Evolutionary conservation across 1,140 invertebrate genomes (phyloP).

Genomic region (Rhagoletis zephyria): DNA sequence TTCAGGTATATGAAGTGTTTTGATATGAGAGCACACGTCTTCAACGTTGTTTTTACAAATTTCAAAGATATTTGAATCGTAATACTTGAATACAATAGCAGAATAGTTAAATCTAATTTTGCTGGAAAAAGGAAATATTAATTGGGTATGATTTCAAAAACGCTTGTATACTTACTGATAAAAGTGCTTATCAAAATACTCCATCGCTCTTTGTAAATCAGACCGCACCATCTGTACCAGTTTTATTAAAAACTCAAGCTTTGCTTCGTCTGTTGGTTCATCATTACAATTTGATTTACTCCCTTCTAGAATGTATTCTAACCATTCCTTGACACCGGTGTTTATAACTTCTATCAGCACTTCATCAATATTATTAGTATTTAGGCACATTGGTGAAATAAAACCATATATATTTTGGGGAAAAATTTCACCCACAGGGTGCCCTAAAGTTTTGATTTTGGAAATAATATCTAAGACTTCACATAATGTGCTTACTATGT

Average conservation of each 20-base stretch:
- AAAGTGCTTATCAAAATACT: slow-evolving; percentile 88
- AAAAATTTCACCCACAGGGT: slow-evolving; percentile 80
- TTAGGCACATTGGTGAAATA: slow-evolving; percentile 75
- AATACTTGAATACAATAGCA: slow-evolving; percentile 81
- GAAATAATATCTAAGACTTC: slow-evolving; percentile 82
- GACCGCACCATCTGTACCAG: slow-evolving; percentile 85
- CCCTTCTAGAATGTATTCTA: slow-evolving; percentile 81
- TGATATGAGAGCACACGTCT: slow-evolving; percentile 83
- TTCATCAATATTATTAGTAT: slow-evolving; percentile 72
- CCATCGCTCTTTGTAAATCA: slow-evolving; percentile 85
- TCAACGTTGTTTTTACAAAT: slow-evolving; percentile 81
- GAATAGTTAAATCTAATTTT: slow-evolving; percentile 82
- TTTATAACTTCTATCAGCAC: slow-evolving; percentile 80
- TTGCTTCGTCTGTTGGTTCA: slow-evolving; percentile 77
- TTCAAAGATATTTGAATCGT: slow-evolving; percentile 84
- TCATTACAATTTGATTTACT: slow-evolving; percentile 77
- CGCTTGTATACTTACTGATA: slow-evolving; percentile 73
- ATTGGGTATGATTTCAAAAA: background rate
- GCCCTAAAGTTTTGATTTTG: slow-evolving; percentile 76
- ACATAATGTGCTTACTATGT: slow-evolving; percentile 78
- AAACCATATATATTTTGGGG: slow-evolving; percentile 80
- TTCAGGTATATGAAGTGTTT: slow-evolving; percentile 77
- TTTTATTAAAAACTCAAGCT: slow-evolving; percentile 85
- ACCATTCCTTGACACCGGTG: slow-evolving; percentile 84
- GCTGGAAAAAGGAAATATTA: slow-evolving; percentile 74